Evolutionary conservation across 2,797 vertebrate species (phyloP).

Genomic region (Scolopax bukidnonensis): DNA sequence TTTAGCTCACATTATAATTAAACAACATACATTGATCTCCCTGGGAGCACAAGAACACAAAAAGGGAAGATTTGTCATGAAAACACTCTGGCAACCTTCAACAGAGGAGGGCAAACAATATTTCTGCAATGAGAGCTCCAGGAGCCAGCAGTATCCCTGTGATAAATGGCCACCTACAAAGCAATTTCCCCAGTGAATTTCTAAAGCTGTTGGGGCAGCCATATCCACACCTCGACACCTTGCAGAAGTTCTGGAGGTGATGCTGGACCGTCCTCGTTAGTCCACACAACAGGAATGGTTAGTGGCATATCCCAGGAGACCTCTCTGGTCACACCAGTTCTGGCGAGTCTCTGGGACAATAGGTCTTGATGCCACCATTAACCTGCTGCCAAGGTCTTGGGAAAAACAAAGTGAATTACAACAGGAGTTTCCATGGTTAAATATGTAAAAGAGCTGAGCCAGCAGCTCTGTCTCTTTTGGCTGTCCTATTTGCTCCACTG

Average conservation of each 20-base stretch:
- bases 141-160: background rate
- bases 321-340: fast-evolving
- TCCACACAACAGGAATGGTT: background rate
- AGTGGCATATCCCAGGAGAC: background rate
- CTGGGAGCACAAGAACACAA: background rate
- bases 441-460: conserved; percentile 54
- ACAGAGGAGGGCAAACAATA: conserved; percentile 14
- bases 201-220: background rate
- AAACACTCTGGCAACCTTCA: background rate
- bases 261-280: background rate
- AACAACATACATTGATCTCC: background rate
- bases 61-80: conserved; percentile 46
- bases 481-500: background rate
- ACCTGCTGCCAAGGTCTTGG: background rate
- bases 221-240: background rate
- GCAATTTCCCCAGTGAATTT: background rate
- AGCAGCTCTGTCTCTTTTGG: conserved; percentile 42
- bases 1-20: conserved; percentile 1
- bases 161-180: background rate
- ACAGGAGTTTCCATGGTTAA: conserved; percentile 20
- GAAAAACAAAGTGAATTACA: background rate
- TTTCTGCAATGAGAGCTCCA: conserved; percentile 39
- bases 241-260: background rate
- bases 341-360: background rate
- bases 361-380: background rate